Base-by-base conservation (phyloP, 2,888 invertebrate species). In the Anarsia innoxiella region DNA sequence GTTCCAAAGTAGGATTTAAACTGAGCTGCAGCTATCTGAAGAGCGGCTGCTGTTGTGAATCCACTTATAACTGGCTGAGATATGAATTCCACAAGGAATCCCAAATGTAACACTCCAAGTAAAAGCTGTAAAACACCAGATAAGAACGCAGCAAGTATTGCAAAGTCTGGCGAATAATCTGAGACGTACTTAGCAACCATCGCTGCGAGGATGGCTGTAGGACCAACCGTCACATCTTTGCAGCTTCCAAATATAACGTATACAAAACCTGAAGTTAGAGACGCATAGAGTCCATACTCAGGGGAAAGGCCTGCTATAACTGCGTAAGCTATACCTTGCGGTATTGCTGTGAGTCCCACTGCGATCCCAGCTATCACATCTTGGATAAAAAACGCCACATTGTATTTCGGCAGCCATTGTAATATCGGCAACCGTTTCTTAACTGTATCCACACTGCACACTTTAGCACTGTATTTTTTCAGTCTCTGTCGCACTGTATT, bases 191-290 rank as follows among this genome's bases (percentile, higher is more conserved):
- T 87, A 44, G 91, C 88, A 0, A 92, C 89, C 90, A 97, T 91
- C 1, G 95, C 86, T 1, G 95, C 89, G 87, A 96, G 88, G 39
- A 97, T 95, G 0, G 96, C 95, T 0, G 96, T 96, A 0, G 97
- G 96, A 41, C 97, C 93, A 49, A 90, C 88, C 1, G 91, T 91
- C 16, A 89, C 59, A 56, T 93, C 91, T 62, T 93, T 93, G 55
- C 91, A 91, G 58, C 94, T 95, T 36, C 97, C 97, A 53, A 97
- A 90, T 28, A 97, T 68, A 8, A 93, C 88, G 64, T 97, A 97
- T 0, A 96, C 86, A 58, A 96, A 93, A 59, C 95, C 94, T 23
- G 94, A 94, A 86, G 96, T 91, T 62, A 97, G 92, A 0, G 95
- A 92, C 0, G 95, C 93, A 66, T 97, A 97, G 0, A 97, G 79